phyloP scores from a whole-genome alignment of 1,140 invertebrate genomes.

The Sycophaga agraensis region DNA sequence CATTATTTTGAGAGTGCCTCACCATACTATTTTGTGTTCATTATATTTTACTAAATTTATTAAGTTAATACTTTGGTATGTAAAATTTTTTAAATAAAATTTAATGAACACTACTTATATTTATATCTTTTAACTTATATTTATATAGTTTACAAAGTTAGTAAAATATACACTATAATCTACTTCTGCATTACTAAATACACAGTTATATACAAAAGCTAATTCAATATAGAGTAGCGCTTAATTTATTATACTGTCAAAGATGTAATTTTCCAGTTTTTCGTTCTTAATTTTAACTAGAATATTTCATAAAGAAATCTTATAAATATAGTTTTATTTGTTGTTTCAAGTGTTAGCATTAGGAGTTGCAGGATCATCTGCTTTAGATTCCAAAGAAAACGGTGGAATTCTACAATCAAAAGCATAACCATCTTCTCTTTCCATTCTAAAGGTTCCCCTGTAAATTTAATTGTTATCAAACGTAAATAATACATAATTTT shows the following conservation, averaged over 20 bases:
- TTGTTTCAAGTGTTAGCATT: conserved; percentile 41
- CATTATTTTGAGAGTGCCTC: no score
- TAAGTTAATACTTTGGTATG: neutral
- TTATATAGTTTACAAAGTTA: conserved; percentile 19
- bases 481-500: neutral
- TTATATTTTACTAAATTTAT: conserved; percentile 6
- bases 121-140: conserved; percentile 7
- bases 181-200: conserved; percentile 3
- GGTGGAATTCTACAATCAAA: conserved; percentile 97
- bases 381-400: conserved; percentile 92
- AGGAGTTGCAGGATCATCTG: conserved; percentile 63
- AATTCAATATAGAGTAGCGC: conserved; percentile 7
- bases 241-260: conserved; percentile 19
- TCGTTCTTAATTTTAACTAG: conserved; percentile 4
- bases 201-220: conserved; percentile 25
- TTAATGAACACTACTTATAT: conserved; percentile 4
- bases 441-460: conserved; percentile 96
- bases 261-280: conserved; percentile 9
- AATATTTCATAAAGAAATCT: conserved; percentile 5
- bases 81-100: conserved; percentile 3
- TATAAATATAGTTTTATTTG: conserved; percentile 14
- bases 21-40: neutral
- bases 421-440: conserved; percentile 91
- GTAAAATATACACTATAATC: conserved; percentile 8
- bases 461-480: conserved; percentile 30